Conservation (phyloP, 2,888 invertebrate genomes). For the Flexamia atlantica region DNA sequence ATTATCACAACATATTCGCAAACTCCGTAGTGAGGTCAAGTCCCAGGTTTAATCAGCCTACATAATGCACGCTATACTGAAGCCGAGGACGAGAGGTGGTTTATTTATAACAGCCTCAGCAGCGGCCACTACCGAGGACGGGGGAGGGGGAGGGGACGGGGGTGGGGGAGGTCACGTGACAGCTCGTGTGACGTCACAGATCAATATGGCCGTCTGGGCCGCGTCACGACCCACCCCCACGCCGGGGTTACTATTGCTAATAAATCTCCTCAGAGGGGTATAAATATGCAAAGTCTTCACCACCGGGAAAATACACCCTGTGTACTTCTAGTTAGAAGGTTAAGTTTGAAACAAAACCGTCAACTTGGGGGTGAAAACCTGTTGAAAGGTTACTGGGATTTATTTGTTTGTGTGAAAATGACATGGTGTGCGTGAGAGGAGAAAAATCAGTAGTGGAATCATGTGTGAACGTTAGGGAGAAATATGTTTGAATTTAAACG, state of each 20-base stretch:
- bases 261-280: neutral
- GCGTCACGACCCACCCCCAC: neutral
- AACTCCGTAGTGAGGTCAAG: too few species aligned
- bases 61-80: too few species aligned
- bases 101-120: constrained; percentile 39
- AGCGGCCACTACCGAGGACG: constrained; percentile 3
- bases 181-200: constrained; percentile 50
- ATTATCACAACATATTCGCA: too few species aligned
- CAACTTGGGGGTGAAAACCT: too few species aligned
- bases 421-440: too few species aligned
- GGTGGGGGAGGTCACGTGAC: constrained; percentile 46
- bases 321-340: too few species aligned
- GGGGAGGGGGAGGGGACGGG: neutral
- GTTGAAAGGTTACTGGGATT: too few species aligned
- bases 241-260: constrained; percentile 37
- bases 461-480: too few species aligned
- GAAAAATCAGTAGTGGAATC: too few species aligned
- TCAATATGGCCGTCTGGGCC: constrained; percentile 46
- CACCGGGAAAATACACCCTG: neutral
- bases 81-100: neutral
- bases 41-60: constrained; percentile 8
- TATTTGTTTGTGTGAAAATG: too few species aligned
- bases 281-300: neutral
- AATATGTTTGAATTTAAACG: too few species aligned
- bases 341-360: too few species aligned